Base-by-base conservation (phyloP, 2,888 invertebrate species). In the Hyposoter didymator region DNA sequence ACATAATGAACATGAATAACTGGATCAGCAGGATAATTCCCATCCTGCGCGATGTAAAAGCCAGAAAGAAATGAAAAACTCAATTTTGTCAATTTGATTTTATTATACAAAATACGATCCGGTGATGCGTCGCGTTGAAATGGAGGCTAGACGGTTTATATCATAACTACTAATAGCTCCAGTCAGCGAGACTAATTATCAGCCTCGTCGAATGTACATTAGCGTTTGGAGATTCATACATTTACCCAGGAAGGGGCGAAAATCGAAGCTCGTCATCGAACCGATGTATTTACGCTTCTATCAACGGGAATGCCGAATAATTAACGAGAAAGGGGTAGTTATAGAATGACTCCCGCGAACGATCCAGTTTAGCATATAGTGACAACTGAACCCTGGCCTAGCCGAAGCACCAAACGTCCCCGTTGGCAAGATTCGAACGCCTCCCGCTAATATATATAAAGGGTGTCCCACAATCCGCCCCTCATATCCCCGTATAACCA, bases 221-320 rank as follows among this genome's bases (percentile, higher is more conserved):
- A 62, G n/a, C 67, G 67, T 55, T 55, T 45, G 62, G 43, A 28
- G 72, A 75, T 75, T 59, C 47, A 59, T 73, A 66, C 28, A 67
- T 78, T 73, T 45, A 43, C 8, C 28, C 17, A 69, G 28, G 47
- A n/a, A 12, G 47, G 47, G 17, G 12, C 7, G 49, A 55, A 64
- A 47, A 72, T 75, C 64, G 73, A 67, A 73, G 49, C 78, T 62
- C 69, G 83, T 74, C 84, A 75, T 45, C 73, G 59, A 69, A 47
- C 49, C 69, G 59, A 45, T 72, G 62, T 69, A 69, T 52, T 55
- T 66, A 22, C 64, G 49, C 28, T 35, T 67, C 64, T 66, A 75
- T 80, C 76, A 67, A 73, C 83, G 74, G 28, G 67, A 70, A 84
- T 64, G 62, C 52, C 76, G 84, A 76, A 82, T 82, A 67, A 78